phyloP scores from a whole-genome alignment of 2,888 invertebrate genomes.

The Marasmarcha lunaedactyla region DNA sequence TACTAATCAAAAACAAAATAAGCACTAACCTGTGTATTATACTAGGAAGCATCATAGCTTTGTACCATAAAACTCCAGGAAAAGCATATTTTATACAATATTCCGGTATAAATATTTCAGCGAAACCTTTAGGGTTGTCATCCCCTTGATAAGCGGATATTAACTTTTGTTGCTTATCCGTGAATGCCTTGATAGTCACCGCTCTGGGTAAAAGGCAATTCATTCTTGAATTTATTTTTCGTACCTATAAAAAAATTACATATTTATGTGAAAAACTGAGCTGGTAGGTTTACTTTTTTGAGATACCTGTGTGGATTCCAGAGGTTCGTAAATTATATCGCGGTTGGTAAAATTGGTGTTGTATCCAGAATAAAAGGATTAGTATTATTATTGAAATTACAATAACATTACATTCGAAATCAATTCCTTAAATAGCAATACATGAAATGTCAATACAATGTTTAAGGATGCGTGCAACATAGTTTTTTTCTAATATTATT shows the following conservation, averaged over 20 bases:
- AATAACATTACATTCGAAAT: too few species aligned
- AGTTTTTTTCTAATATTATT: too few species aligned
- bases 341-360: too few species aligned
- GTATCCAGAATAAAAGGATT: too few species aligned
- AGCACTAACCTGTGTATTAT: conserved; percentile 78
- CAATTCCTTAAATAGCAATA: too few species aligned
- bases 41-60: conserved; percentile 86
- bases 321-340: too few species aligned
- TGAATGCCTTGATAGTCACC: conserved; percentile 36
- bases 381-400: too few species aligned
- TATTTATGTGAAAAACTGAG: too few species aligned
- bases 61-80: conserved; percentile 85
- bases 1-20: conserved; percentile 1
- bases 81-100: conserved; percentile 80
- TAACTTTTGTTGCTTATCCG: conserved; percentile 42
- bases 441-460: too few species aligned
- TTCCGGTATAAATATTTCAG: conserved; percentile 87
- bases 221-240: conserved; percentile 49
- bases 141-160: conserved; percentile 48
- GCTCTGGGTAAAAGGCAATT: conserved; percentile 56
- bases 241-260: conserved; percentile 33
- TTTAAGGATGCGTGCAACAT: too few species aligned
- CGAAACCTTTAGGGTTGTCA: conserved; percentile 49
- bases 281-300: too few species aligned
- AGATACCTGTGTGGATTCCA: too few species aligned